Evolutionary conservation across 2,888 invertebrate species (phyloP).

Genomic region (Dichetophora obliterata): DNA sequence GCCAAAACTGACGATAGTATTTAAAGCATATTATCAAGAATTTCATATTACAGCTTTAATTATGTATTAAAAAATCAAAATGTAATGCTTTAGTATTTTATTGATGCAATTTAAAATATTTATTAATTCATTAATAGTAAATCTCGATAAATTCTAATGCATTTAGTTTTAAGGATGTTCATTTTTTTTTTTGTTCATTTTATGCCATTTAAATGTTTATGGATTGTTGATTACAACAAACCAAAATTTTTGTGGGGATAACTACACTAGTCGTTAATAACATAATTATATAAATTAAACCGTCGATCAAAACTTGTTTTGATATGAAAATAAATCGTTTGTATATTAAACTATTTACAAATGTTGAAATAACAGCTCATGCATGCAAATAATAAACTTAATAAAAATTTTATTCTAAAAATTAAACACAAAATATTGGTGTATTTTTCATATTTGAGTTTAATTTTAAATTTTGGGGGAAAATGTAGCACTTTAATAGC

Average conservation of each 20-base stretch:
- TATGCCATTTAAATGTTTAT: slow-evolving; percentile 19
- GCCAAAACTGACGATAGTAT: too few species aligned
- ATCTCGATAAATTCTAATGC: slow-evolving; percentile 30
- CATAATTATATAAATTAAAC: slow-evolving; percentile 36
- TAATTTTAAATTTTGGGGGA: background rate
- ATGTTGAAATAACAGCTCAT: slow-evolving; percentile 28
- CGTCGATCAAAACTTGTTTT: slow-evolving; percentile 23
- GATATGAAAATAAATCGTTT: slow-evolving; percentile 29
- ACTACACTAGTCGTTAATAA: slow-evolving; percentile 18
- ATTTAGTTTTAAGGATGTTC: slow-evolving; percentile 22
- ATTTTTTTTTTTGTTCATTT: slow-evolving; percentile 5
- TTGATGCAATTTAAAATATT: slow-evolving; percentile 30
- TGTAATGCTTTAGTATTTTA: slow-evolving; percentile 27
- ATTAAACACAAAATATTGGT: slow-evolving; percentile 7
- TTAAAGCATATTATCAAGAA: background rate
- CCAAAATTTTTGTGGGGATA: background rate
- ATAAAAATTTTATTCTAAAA: slow-evolving; percentile 18
- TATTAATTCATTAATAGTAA: slow-evolving; percentile 29
- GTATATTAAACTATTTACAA: slow-evolving; percentile 38
- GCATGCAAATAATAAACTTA: slow-evolving; percentile 18
- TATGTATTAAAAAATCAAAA: slow-evolving; percentile 17
- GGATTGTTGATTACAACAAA: slow-evolving; percentile 22
- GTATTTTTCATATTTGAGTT: background rate
- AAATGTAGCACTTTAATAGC: slow-evolving; percentile 25
- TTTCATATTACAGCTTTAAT: background rate